Evolutionary conservation across 2,113 vertebrate species (phyloP).

Genomic region (Oryzias curvinotus): DNA sequence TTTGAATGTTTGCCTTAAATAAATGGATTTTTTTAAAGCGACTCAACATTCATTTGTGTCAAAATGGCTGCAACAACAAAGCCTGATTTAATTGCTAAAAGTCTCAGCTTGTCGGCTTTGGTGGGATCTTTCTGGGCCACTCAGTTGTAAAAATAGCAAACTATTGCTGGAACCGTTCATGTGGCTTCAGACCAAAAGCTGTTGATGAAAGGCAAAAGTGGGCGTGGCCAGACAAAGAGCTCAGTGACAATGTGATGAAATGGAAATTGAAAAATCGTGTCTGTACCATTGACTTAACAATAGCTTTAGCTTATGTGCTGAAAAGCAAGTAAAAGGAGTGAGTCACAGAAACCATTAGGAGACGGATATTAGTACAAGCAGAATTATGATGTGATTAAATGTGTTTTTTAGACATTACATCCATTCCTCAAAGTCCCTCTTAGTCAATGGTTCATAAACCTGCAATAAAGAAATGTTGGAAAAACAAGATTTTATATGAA

Average conservation of each 20-base stretch:
- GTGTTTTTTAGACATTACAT: too few relatives aligned
- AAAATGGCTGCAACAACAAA: conserved; percentile 15
- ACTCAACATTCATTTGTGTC: conserved; percentile 20
- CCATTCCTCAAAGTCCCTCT: too few relatives aligned
- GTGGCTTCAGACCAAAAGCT: conserved; percentile 57
- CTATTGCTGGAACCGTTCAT: conserved; percentile 51
- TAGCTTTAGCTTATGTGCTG: too few relatives aligned
- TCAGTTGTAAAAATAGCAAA: conserved; percentile 63
- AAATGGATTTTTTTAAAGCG: conserved; percentile 59
- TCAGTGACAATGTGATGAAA: conserved; percentile 46
- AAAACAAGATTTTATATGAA: too few relatives aligned
- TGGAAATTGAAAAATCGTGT: conserved; percentile 29
- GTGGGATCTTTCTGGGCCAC: conserved; percentile 61
- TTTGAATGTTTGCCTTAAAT: conserved; percentile 42
- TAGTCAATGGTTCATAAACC: too few relatives aligned
- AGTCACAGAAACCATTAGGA: too few relatives aligned
- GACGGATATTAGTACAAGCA: too few relatives aligned
- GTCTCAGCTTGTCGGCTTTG: conserved; percentile 48
- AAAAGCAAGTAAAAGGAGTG: too few relatives aligned
- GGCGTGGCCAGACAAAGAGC: conserved; percentile 46
- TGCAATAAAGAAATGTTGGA: background rate
- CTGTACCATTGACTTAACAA: too few relatives aligned
- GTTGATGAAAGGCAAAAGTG: conserved; percentile 57
- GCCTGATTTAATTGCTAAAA: conserved; percentile 32
- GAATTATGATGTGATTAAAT: too few relatives aligned